Percentiles rank a stretch among this genome's conserved stretches.
Conservation (phyloP, 2,113 vertebrate species). For the Nerophis ophidion region DNA sequence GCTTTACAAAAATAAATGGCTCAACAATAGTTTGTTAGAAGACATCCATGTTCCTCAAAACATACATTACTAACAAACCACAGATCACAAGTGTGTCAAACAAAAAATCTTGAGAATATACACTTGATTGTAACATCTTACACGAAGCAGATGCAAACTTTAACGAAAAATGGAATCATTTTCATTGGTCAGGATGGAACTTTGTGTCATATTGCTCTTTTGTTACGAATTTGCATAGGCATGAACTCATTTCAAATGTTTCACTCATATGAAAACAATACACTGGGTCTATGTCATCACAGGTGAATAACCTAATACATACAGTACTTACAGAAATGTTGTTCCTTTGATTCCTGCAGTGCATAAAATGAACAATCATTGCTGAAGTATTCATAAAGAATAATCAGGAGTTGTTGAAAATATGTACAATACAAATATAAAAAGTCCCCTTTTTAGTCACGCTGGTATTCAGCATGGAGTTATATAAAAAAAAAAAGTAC, state of each 20-base stretch:
- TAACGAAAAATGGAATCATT: slow-evolving; percentile 15
- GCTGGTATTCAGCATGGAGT: slow-evolving; percentile 25
- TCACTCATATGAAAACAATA: slow-evolving; percentile 22
- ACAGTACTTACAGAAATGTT: slow-evolving; percentile 8
- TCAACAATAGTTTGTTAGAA: slow-evolving; percentile 53
- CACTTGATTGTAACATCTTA: slow-evolving; percentile 35
- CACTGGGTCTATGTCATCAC: neutral
- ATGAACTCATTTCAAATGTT: slow-evolving; percentile 10
- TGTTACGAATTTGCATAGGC: slow-evolving; percentile 15
- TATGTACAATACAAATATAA: slow-evolving; percentile 29
- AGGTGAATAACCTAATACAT: slow-evolving; percentile 7
- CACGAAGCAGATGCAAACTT: slow-evolving; percentile 28
- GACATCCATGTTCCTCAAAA: slow-evolving; percentile 48
- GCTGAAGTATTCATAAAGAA: neutral
- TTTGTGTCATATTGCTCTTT: no score
- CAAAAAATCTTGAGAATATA: slow-evolving; percentile 23
- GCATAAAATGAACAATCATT: slow-evolving; percentile 4
- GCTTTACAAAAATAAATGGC: slow-evolving; percentile 65
- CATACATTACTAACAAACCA: slow-evolving; percentile 28
- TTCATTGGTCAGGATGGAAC: slow-evolving; percentile 27
- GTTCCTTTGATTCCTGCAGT: slow-evolving; percentile 21
- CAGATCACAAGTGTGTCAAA: slow-evolving; percentile 34
- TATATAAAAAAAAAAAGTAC: slow-evolving; percentile 2
- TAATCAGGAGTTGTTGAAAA: slow-evolving; percentile 13
- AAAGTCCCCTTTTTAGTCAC: slow-evolving; percentile 41